phyloP scores from a whole-genome alignment of 2,797 vertebrate species.

The Sus cebifrons region DNA sequence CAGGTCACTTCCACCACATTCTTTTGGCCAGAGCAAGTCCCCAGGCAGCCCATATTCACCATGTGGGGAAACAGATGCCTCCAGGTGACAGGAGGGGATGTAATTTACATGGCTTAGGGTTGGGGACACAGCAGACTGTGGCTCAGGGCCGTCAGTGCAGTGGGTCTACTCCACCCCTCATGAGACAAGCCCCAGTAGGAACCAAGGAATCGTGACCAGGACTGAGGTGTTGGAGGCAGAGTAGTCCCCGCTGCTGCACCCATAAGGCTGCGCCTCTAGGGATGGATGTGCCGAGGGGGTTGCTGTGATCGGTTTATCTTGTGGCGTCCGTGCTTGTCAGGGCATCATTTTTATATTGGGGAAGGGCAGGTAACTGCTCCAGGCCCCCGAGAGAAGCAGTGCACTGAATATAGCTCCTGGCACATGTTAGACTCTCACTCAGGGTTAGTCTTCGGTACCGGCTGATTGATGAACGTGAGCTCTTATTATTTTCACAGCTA shows the following conservation, averaged over 20 bases:
- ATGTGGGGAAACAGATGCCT: background rate
- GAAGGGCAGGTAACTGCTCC: background rate
- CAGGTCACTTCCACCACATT: no score
- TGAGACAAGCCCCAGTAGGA: background rate
- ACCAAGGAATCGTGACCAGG: background rate
- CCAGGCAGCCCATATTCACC: background rate
- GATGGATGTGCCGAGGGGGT: accelerated
- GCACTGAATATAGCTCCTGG: background rate
- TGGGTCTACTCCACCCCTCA: accelerated
- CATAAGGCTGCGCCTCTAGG: background rate
- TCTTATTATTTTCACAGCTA: background rate
- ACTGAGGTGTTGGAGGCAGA: accelerated
- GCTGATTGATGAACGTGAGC: background rate
- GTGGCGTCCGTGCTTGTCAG: background rate
- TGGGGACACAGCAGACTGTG: accelerated
- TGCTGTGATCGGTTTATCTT: background rate
- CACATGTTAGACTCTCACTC: background rate
- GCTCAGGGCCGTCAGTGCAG: accelerated
- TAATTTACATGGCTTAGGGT: no score
- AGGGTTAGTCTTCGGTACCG: background rate
- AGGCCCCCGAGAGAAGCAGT: background rate
- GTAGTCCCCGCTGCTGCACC: accelerated
- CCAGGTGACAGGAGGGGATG: no score
- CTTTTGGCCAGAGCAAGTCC: background rate
- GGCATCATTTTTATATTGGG: background rate